These are phyloP conservation scores for Iphiclides podalirius DNA, from an alignment of 2,888 invertebrate genomes.

Conservation along the genomic window DNA sequence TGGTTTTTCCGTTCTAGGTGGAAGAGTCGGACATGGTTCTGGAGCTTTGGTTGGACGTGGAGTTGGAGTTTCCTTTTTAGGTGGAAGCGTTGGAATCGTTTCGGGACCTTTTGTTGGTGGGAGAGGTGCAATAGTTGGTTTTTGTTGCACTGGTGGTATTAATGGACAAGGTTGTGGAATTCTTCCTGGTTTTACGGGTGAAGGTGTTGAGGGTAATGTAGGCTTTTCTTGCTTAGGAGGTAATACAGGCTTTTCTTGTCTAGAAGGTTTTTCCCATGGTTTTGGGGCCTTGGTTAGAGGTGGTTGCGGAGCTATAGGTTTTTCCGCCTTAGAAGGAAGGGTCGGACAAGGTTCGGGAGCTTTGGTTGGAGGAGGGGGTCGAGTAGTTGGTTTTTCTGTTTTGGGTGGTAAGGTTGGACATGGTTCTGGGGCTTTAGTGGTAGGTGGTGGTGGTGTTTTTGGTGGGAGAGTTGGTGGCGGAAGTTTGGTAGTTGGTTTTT, in stretches of 20 bases:
- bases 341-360: background rate
- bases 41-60: background rate
- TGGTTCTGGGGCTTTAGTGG: background rate
- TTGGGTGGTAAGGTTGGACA: background rate
- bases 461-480: background rate
- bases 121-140: slow-evolving; percentile 30
- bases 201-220: background rate
- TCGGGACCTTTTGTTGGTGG: background rate
- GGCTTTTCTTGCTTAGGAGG: background rate
- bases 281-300: background rate
- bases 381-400: background rate
- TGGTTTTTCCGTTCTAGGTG: background rate
- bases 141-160: background rate
- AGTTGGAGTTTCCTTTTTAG: background rate
- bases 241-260: background rate
- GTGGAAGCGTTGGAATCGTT: background rate
- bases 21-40: background rate
- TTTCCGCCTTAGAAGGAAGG: background rate
- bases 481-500: background rate
- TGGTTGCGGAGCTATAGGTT: background rate
- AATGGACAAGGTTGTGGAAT: background rate
- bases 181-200: background rate
- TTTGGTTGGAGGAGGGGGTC: background rate
- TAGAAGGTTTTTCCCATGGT: background rate
- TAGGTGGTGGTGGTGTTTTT: background rate